phyloP scores from a whole-genome alignment of 1,140 invertebrate genomes.

The Pantala flavescens region DNA sequence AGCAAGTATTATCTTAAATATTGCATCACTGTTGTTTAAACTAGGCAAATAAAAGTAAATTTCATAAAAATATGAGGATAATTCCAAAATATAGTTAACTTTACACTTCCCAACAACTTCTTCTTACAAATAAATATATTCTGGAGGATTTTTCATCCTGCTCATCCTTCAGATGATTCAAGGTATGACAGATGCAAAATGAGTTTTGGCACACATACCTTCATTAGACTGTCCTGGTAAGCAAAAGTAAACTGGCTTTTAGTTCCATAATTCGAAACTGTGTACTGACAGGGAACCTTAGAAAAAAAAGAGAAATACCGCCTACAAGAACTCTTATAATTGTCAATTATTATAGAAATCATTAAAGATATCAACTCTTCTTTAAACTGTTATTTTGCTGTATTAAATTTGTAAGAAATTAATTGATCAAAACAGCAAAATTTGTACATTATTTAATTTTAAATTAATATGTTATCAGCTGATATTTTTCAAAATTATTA shows the following conservation, averaged over 20 bases:
- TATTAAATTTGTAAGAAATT: not conserved
- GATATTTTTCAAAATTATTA: not conserved
- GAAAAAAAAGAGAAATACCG: conserved; percentile 33
- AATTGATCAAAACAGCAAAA: not conserved
- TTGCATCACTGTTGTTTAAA: too few species aligned
- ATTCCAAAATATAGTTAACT: too few species aligned
- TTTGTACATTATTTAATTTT: not conserved
- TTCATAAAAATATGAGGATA: too few species aligned
- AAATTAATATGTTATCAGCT: not conserved
- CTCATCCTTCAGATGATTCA: not conserved
- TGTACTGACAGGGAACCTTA: conserved; percentile 34
- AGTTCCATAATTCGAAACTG: conserved; percentile 26
- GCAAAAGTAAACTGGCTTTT: conserved; percentile 42
- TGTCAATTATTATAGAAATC: not conserved
- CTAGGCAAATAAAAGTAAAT: too few species aligned
- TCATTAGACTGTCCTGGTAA: conserved; percentile 41
- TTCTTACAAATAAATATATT: not conserved
- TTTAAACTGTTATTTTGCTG: not conserved
- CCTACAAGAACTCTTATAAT: conserved; percentile 6
- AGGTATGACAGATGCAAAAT: conserved; percentile 6
- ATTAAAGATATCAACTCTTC: not conserved
- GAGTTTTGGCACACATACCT: conserved; percentile 34
- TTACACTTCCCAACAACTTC: not conserved
- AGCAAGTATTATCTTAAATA: too few species aligned
- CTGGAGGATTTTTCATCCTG: not conserved